These are phyloP conservation scores for Acanthoscelides obtectus DNA, from an alignment of 2,888 invertebrate genomes.

Conservation along the genomic window DNA sequence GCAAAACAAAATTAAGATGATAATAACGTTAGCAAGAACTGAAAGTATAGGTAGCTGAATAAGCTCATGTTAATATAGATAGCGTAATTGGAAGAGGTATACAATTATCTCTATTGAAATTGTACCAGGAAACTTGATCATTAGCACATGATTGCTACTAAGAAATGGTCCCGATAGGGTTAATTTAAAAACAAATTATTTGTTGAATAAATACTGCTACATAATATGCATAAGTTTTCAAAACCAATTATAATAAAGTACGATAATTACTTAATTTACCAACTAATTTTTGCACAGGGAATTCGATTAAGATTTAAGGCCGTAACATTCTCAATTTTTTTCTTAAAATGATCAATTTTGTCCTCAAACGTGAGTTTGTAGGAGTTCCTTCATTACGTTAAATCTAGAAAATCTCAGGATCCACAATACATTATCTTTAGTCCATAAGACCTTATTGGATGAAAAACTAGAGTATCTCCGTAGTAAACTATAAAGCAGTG, in stretches of 20 bases:
- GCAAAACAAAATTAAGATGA: neutral
- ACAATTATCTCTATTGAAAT: neutral
- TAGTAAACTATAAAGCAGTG: no score
- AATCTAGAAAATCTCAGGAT: no score
- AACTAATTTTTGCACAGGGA: no score
- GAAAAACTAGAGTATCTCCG: no score
- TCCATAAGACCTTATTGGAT: no score
- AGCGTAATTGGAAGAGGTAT: neutral
- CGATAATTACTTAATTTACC: no score
- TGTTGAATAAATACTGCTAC: neutral
- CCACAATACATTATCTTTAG: no score
- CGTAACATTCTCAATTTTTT: no score
- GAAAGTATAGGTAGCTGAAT: neutral
- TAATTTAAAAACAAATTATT: neutral
- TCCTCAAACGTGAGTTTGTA: no score
- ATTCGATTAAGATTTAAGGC: no score
- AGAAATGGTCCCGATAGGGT: neutral
- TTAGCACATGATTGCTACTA: neutral
- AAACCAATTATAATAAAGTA: neutral
- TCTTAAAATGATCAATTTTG: no score
- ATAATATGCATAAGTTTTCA: neutral
- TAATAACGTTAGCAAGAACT: neutral
- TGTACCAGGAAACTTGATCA: neutral
- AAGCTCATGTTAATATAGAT: neutral
- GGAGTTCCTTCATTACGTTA: no score